These are phyloP conservation scores for Thomomys bottae DNA, from an alignment of 2,113 vertebrate species.

Conservation along the genomic window DNA sequence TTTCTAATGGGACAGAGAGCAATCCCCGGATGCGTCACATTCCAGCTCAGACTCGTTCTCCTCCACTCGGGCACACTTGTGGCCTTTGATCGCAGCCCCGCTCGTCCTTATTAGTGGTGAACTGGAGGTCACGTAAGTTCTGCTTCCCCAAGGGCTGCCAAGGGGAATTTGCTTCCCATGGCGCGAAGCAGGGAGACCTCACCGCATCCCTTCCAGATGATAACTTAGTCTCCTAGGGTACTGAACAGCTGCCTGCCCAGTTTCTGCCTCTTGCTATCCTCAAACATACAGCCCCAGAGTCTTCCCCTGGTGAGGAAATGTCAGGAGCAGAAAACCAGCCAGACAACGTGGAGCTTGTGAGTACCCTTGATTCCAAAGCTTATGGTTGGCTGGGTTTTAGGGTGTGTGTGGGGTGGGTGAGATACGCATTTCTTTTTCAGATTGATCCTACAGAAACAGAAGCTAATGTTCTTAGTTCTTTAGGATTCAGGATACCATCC, in stretches of 20 bases:
- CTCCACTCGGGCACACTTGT: no score
- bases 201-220: constrained; percentile 67
- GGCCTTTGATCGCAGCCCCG: no score
- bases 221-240: constrained; percentile 76
- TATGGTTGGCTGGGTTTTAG: constrained; percentile 45
- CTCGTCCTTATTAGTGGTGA: constrained; percentile 47
- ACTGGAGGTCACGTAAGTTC: constrained; percentile 64
- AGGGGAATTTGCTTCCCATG: constrained; percentile 47
- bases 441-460: constrained; percentile 33
- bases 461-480: neutral
- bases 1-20: neutral
- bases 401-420: no score
- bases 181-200: constrained; percentile 57
- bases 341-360: constrained; percentile 74
- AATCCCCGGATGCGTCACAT: constrained; percentile 81
- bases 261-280: constrained; percentile 80
- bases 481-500: neutral
- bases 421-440: constrained; percentile 1
- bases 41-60: constrained; percentile 70
- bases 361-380: constrained; percentile 66
- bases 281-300: constrained; percentile 70
- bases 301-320: constrained; percentile 58
- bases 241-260: constrained; percentile 81
- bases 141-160: constrained; percentile 2
- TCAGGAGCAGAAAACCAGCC: constrained; percentile 58